Conservation (phyloP, 2,113 vertebrate genomes). For the Upupa epops region DNA sequence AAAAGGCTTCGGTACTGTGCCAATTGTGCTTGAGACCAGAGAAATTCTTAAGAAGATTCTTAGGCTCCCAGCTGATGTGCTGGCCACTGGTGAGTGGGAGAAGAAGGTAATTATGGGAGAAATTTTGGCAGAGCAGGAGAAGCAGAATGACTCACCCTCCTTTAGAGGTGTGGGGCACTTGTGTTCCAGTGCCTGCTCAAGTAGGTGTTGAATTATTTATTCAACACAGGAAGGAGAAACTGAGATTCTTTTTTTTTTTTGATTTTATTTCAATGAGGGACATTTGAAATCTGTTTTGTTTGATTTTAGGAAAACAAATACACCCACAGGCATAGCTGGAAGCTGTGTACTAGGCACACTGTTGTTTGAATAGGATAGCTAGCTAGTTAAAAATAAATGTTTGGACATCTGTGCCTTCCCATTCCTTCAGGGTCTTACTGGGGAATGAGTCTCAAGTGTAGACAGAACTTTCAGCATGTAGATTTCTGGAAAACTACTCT, state of each 20-base stretch:
- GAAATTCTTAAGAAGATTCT: not conserved
- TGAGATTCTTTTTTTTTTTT: not conserved
- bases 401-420: not conserved
- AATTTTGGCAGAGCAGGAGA: not conserved
- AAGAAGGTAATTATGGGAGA: not conserved
- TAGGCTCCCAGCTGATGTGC: not conserved
- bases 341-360: not conserved
- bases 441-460: not conserved
- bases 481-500: not conserved
- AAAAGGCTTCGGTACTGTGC: not conserved
- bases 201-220: not conserved
- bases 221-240: not conserved
- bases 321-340: not conserved
- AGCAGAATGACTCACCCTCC: not conserved
- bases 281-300: constrained; percentile 3
- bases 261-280: not conserved
- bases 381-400: not conserved
- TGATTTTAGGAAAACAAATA: not conserved
- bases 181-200: not conserved
- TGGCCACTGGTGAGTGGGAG: not conserved
- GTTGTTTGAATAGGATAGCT: not conserved
- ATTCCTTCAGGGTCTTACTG: not conserved
- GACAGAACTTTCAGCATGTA: not conserved
- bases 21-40: not conserved
- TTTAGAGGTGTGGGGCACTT: not conserved